A percentile compares a stretch with the other conserved stretches of the same genome.
Evolutionary conservation across 2,888 invertebrate species (phyloP).

Genomic region (Tiliacea aurago): DNA sequence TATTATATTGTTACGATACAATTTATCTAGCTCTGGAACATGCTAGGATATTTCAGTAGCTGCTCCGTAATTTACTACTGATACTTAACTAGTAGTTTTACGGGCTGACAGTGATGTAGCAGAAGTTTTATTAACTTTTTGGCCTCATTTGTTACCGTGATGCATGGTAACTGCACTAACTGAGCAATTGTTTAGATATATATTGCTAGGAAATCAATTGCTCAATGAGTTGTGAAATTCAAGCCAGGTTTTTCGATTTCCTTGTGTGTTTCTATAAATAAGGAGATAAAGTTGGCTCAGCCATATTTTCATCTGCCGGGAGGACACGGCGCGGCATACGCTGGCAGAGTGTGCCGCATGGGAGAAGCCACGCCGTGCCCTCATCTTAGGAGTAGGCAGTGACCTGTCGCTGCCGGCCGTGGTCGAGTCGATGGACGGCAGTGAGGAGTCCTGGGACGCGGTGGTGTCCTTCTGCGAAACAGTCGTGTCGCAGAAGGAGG

Average conservation of each 20-base stretch:
- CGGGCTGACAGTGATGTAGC: constrained; percentile 41
- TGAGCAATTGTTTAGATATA: constrained; percentile 27
- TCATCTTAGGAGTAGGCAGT: too few species aligned
- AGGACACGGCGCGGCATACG: too few species aligned
- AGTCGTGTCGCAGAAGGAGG: too few species aligned
- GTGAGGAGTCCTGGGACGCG: too few species aligned
- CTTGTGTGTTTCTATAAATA: background rate
- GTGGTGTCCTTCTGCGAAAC: too few species aligned
- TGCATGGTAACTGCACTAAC: constrained; percentile 24
- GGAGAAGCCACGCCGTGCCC: too few species aligned
- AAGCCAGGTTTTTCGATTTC: background rate
- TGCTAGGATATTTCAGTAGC: constrained; percentile 11
- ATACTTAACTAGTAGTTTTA: constrained; percentile 5
- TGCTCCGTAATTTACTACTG: constrained; percentile 10
- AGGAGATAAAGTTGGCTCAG: background rate
- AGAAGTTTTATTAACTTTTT: constrained; percentile 55
- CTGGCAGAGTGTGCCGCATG: too few species aligned
- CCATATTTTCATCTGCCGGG: too few species aligned
- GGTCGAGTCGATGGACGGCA: too few species aligned
- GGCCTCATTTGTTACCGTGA: constrained; percentile 49
- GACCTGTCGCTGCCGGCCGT: too few species aligned
- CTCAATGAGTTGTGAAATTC: constrained; percentile 8
- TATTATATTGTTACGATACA: constrained; percentile 1
- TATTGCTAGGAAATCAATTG: constrained; percentile 21
- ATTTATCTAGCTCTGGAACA: constrained; percentile 32